phyloP scores from a whole-genome alignment of 2,113 vertebrate genomes.

The Furnarius figulus region DNA sequence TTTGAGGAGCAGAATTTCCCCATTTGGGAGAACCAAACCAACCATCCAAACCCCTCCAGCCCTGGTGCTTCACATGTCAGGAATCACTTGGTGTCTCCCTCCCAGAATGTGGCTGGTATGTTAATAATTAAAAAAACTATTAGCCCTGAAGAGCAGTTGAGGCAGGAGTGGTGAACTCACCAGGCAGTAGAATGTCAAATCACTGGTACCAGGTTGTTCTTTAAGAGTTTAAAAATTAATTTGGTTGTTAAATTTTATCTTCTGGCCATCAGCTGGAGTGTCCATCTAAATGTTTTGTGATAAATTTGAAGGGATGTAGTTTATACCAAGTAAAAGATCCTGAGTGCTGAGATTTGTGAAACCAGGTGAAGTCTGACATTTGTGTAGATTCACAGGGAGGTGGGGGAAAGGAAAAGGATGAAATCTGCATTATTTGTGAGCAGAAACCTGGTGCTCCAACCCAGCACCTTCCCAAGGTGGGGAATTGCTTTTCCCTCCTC shows the following conservation, averaged over 20 bases:
- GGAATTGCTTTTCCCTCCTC: not conserved
- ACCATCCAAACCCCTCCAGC: not conserved
- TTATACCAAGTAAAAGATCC: not conserved
- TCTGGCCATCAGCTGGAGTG: not conserved
- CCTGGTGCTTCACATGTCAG: not conserved
- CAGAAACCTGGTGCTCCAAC: not conserved
- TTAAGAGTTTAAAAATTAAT: not conserved
- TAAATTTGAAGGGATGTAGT: not conserved
- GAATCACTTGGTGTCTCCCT: not conserved
- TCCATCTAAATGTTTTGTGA: not conserved
- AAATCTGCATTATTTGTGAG: not conserved
- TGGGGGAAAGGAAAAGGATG: not conserved
- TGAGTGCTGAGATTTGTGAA: not conserved
- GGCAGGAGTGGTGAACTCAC: not conserved
- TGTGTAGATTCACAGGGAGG: not conserved
- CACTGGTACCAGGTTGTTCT: not conserved
- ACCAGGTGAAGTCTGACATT: not conserved
- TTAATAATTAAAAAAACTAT: not conserved
- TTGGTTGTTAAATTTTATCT: not conserved
- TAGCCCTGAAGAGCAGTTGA: rapidly evolving
- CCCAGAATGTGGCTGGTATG: not conserved
- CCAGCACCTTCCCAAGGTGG: not conserved
- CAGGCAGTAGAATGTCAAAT: not conserved
- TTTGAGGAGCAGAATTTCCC: not conserved
- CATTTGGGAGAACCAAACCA: not conserved